phyloP scores from a whole-genome alignment of 1,140 invertebrate genomes.

The Pseudomyrmex dendroicus region DNA sequence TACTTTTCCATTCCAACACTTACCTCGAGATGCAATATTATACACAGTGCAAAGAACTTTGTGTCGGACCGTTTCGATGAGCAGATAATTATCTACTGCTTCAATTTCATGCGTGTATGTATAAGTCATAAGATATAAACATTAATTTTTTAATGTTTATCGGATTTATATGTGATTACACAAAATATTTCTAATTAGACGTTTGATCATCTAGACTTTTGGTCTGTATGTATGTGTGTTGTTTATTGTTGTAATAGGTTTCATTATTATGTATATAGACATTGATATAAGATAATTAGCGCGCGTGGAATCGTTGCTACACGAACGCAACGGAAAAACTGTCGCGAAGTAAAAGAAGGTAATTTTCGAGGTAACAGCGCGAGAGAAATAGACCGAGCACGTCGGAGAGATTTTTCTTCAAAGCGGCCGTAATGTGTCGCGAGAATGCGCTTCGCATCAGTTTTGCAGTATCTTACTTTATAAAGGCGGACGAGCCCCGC shows the following conservation, averaged over 20 bases:
- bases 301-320: not conserved
- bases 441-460: conserved; percentile 39
- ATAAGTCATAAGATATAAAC: not conserved
- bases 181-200: no score
- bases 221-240: not conserved
- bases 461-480: conserved; percentile 69
- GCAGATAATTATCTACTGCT: conserved; percentile 9
- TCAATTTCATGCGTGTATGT: not conserved
- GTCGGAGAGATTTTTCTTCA: conserved; percentile 33
- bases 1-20: conserved; percentile 48
- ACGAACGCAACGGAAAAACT: not conserved
- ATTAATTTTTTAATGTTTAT: no score
- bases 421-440: conserved; percentile 44
- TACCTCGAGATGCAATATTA: conserved; percentile 42
- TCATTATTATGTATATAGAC: not conserved
- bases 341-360: not conserved
- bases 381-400: not conserved
- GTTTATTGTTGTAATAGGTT: no score
- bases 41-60: conserved; percentile 20
- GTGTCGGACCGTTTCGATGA: conserved; percentile 4
- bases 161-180: no score
- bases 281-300: not conserved
- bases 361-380: conserved; percentile 26
- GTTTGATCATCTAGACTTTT: no score
- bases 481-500: conserved; percentile 70